phyloP scores from a whole-genome alignment of 1,140 invertebrate genomes.

The Streblospio benedicti region DNA sequence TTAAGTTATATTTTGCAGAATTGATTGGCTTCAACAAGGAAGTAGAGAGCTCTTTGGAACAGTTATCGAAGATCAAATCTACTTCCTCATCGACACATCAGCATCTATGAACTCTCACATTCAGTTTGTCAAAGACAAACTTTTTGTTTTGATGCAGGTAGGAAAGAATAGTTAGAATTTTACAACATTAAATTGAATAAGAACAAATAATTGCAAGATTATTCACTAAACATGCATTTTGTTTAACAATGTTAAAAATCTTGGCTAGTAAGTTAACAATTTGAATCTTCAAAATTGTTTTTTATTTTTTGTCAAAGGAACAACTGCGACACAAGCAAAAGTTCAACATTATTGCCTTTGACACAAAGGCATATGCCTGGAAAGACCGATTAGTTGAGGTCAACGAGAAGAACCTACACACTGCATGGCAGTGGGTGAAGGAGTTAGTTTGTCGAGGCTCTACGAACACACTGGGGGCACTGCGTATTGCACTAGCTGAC shows the following conservation, averaged over 20 bases:
- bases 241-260: no score
- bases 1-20: conserved; percentile 29
- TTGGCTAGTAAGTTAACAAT: no score
- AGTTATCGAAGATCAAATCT: conserved; percentile 44
- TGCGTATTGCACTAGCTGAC: conserved; percentile 41
- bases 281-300: no score
- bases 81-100: conserved; percentile 45
- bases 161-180: no score
- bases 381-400: conserved; percentile 43
- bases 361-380: conserved; percentile 37
- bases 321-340: conserved; percentile 45
- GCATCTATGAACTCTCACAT: conserved; percentile 43
- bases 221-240: no score
- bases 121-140: conserved; percentile 44
- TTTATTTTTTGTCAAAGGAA: conserved; percentile 29
- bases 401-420: conserved; percentile 34
- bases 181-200: no score
- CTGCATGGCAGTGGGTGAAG: conserved; percentile 44
- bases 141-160: conserved; percentile 45
- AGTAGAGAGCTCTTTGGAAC: conserved; percentile 47
- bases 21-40: conserved; percentile 45
- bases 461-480: conserved; percentile 44
- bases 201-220: no score
- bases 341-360: conserved; percentile 44
- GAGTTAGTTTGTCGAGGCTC: conserved; percentile 42